Conservation (phyloP, 2,888 invertebrate genomes). For the Polymixis lichenea region DNA sequence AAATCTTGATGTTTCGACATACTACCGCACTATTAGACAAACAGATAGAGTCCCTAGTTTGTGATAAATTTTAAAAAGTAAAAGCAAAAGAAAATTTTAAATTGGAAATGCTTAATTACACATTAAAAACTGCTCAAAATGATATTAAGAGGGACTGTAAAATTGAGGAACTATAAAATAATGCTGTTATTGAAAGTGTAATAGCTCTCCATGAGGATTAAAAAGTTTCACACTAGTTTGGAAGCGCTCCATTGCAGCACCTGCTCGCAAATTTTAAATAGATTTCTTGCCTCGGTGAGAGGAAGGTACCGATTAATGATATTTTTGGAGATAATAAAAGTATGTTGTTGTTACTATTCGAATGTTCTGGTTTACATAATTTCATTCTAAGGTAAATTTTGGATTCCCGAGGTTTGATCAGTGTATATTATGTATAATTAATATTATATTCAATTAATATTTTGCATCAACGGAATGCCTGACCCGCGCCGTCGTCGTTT, state of each 20-base stretch:
- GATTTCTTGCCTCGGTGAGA: neutral
- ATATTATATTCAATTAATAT: too few species aligned
- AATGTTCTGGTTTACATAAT: neutral
- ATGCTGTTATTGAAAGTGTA: constrained; percentile 55
- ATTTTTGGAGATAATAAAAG: neutral
- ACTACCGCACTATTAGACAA: neutral
- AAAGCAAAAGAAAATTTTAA: neutral
- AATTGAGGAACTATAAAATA: constrained; percentile 46
- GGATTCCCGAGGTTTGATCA: too few species aligned
- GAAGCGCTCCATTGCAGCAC: constrained; percentile 31
- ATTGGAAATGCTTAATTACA: neutral
- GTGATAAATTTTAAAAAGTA: too few species aligned
- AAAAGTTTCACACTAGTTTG: constrained; percentile 45
- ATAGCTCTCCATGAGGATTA: constrained; percentile 54
- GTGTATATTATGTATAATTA: too few species aligned
- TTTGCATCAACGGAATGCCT: too few species aligned
- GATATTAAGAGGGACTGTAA: neutral
- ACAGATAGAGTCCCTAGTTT: neutral
- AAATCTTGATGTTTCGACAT: too few species aligned
- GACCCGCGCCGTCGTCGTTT: too few species aligned
- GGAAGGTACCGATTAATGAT: neutral
- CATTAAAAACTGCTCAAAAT: constrained; percentile 24
- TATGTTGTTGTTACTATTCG: neutral
- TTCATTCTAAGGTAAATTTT: neutral
- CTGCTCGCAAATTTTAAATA: constrained; percentile 16